These are phyloP conservation scores for Anaspis maculata DNA, from an alignment of 2,888 invertebrate species.

Conservation along the genomic window DNA sequence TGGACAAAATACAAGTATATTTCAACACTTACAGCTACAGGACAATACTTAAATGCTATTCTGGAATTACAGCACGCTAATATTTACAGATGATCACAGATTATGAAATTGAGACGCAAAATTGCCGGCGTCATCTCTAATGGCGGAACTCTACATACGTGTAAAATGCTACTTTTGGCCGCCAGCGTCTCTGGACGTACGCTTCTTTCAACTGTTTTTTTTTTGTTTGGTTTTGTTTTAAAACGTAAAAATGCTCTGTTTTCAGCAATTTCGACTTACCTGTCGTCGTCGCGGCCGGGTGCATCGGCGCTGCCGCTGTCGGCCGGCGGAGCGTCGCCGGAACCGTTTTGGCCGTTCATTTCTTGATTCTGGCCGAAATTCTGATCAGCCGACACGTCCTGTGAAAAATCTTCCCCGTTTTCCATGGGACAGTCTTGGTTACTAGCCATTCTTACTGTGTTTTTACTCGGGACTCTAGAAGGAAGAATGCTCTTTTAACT, in stretches of 20 bases:
- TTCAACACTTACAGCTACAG: constrained; percentile 27
- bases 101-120: constrained; percentile 17
- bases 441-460: constrained; percentile 43
- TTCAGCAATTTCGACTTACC: constrained; percentile 44
- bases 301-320: constrained; percentile 69
- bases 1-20: too few species aligned
- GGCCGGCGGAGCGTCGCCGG: constrained; percentile 55
- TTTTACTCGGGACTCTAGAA: too few species aligned
- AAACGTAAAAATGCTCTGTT: background rate
- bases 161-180: background rate
- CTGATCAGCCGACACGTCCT: constrained; percentile 60
- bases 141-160: background rate
- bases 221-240: too few species aligned
- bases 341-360: constrained; percentile 36
- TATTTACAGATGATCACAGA: constrained; percentile 26
- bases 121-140: constrained; percentile 8
- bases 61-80: constrained; percentile 14
- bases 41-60: constrained; percentile 7
- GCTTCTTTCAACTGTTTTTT: too few species aligned
- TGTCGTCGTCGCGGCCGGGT: constrained; percentile 73
- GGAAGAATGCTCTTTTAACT: too few species aligned
- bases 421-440: constrained; percentile 61
- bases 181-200: too few species aligned
- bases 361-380: constrained; percentile 39
- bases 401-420: constrained; percentile 72